Evolutionary conservation across 2,888 invertebrate genomes (phyloP).

Genomic region (Meandrusa payeni): DNA sequence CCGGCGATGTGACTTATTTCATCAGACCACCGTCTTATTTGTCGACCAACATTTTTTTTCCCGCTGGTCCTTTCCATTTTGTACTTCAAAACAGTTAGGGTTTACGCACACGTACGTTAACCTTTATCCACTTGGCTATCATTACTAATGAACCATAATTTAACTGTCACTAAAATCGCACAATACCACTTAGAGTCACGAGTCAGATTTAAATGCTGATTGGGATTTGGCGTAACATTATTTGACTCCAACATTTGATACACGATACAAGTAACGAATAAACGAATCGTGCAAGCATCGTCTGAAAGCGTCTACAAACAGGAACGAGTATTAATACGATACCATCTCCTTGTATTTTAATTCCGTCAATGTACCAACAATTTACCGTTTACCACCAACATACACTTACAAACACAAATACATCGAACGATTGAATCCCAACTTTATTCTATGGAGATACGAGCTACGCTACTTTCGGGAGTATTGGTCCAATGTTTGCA

Average conservation of each 20-base stretch:
- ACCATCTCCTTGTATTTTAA: constrained; percentile 26
- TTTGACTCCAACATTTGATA: constrained; percentile 7
- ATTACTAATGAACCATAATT: too few relatives aligned
- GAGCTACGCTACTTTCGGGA: neutral
- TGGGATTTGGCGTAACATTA: too few relatives aligned
- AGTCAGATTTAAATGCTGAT: too few relatives aligned
- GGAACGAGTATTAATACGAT: constrained; percentile 12
- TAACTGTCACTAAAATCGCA: too few relatives aligned
- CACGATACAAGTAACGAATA: neutral
- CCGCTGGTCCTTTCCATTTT: too few relatives aligned
- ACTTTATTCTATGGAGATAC: neutral
- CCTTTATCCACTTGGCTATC: too few relatives aligned
- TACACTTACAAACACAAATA: neutral
- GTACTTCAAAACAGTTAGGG: too few relatives aligned
- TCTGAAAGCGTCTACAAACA: constrained; percentile 15
- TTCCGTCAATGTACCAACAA: constrained; percentile 27
- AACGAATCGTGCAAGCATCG: neutral
- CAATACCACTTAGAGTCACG: too few relatives aligned
- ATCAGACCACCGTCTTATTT: too few relatives aligned
- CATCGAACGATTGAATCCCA: neutral
- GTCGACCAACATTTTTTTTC: too few relatives aligned
- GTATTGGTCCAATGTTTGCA: neutral
- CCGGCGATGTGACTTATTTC: too few relatives aligned
- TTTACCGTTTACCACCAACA: constrained; percentile 10
- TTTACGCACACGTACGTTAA: too few relatives aligned